Base-by-base conservation (phyloP, 2,888 invertebrate genomes). In the Ephialtes manifestator region DNA sequence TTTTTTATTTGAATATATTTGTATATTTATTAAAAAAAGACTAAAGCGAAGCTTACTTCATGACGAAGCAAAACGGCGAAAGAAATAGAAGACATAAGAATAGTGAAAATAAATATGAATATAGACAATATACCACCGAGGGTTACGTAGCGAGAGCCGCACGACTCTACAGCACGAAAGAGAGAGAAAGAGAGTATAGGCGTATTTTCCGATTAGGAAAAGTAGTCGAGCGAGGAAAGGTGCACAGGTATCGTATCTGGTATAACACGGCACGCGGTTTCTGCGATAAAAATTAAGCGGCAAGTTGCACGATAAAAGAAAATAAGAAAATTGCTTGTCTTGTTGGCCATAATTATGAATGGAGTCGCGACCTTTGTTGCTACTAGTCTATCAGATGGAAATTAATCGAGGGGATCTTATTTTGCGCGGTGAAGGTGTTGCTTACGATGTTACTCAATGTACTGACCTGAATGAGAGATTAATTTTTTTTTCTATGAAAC, bases 241-340 rank as follows among this genome's bases (percentile, higher is more conserved):
- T 70, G 13, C 31, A 18, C 18, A 11, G 51, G 13, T 48, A 48
- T 48, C 18, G 13, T 11, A 11, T 20, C 4, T 8, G n/a, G 70
- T 10, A 24, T 24, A 46, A 65, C 51, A 39, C 18, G 58, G 67
- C 53, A 63, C 80, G 24, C 15, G 10, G 51, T 11, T 51, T 71
- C 48, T 5, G 71, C 71, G 82, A 82, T 82, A 77, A 82, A 65
- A 77, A 35, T 71, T 72, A 77, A 82, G 77, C 53, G 71, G 24
- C 77, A n/a, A 35, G 18, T 46, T 68, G n/a, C 55, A 31, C 55
- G 39, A 24, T 48, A 31, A 15, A 70, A 70, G 18, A 63, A 74
- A 81, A 72, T 72, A 15, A 18, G 28, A 24, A 53, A 82, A 65
- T 67, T 82, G 35, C 70, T 55, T 28, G 20, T n/a, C n/a, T 35